phyloP scores from a whole-genome alignment of 2,113 vertebrate genomes.

The Symphodus melops region DNA sequence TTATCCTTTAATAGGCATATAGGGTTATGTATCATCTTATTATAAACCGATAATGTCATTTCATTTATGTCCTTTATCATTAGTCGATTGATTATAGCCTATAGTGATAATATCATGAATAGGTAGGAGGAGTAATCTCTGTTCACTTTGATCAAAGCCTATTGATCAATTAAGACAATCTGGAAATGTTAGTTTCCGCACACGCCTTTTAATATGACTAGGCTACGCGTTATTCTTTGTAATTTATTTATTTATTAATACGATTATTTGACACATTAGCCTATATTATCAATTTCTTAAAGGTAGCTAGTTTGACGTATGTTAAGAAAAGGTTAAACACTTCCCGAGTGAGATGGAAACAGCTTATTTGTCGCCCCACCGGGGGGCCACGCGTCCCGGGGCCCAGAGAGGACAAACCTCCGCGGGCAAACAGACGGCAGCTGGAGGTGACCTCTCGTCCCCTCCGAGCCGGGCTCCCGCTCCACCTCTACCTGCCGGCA shows the following conservation, averaged over 20 bases:
- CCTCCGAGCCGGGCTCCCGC: slow-evolving; percentile 27
- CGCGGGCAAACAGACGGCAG: slow-evolving; percentile 49
- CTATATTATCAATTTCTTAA: slow-evolving; percentile 76
- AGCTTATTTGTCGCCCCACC: slow-evolving; percentile 71
- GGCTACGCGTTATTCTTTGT: slow-evolving; percentile 69
- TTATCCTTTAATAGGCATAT: slow-evolving; percentile 33
- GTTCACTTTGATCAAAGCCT: slow-evolving; percentile 59
- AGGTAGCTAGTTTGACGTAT: slow-evolving; percentile 67
- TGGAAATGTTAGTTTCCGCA: slow-evolving; percentile 74
- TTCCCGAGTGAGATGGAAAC: slow-evolving; percentile 79
- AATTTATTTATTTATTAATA: slow-evolving; percentile 87
- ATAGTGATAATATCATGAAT: slow-evolving; percentile 70
- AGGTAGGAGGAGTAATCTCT: slow-evolving; percentile 55
- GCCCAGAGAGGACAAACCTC: slow-evolving; percentile 47
- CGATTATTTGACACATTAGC: slow-evolving; percentile 80
- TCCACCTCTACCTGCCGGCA: slow-evolving; percentile 47
- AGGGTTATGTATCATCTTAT: slow-evolving; percentile 60
- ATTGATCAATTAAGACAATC: slow-evolving; percentile 77
- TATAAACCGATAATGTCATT: slow-evolving; percentile 57
- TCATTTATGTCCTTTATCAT: slow-evolving; percentile 54
- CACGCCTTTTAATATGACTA: slow-evolving; percentile 61
- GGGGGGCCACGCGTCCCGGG: slow-evolving; percentile 64
- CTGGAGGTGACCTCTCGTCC: slow-evolving; percentile 42
- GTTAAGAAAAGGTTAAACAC: slow-evolving; percentile 62
- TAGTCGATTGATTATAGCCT: slow-evolving; percentile 48